A percentile compares a stretch with the other conserved stretches of the same genome.
Evolutionary conservation across 2,888 invertebrate species (phyloP).

Genomic region (Hesperia comma): DNA sequence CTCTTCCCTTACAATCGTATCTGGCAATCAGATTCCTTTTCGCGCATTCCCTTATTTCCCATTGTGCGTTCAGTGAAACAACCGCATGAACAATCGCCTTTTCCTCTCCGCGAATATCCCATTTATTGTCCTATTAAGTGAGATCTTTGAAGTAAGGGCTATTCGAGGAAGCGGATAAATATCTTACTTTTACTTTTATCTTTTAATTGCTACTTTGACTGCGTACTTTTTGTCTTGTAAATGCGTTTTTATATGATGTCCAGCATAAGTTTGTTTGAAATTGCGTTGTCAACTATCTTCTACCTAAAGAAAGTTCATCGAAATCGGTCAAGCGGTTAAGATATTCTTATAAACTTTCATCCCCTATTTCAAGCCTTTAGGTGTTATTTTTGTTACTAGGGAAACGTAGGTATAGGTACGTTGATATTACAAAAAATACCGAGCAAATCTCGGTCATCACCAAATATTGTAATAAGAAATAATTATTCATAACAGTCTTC

Average conservation of each 20-base stretch:
- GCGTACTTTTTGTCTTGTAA: background rate
- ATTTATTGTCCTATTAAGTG: slow-evolving; percentile 26
- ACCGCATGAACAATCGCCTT: slow-evolving; percentile 34
- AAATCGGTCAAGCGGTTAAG: too few species aligned
- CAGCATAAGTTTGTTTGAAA: too few species aligned
- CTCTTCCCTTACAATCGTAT: slow-evolving; percentile 32
- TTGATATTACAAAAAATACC: too few species aligned
- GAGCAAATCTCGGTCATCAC: too few species aligned
- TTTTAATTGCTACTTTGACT: background rate
- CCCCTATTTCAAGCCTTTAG: too few species aligned
- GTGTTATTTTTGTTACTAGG: too few species aligned
- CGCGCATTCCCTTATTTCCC: slow-evolving; percentile 27
- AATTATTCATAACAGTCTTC: background rate
- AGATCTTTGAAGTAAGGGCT: slow-evolving; percentile 22
- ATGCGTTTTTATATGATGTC: too few species aligned
- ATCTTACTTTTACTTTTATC: background rate
- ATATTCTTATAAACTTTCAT: too few species aligned
- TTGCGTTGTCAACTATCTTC: too few species aligned
- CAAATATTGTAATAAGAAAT: too few species aligned
- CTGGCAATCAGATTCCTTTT: slow-evolving; percentile 34
- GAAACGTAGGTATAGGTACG: too few species aligned
- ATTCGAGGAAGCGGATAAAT: background rate
- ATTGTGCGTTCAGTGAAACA: slow-evolving; percentile 34
- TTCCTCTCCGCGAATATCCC: slow-evolving; percentile 27
- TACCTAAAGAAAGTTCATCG: too few species aligned